Evolutionary conservation across 2,888 invertebrate species (phyloP).

Genomic region (Synergus laeviventris): DNA sequence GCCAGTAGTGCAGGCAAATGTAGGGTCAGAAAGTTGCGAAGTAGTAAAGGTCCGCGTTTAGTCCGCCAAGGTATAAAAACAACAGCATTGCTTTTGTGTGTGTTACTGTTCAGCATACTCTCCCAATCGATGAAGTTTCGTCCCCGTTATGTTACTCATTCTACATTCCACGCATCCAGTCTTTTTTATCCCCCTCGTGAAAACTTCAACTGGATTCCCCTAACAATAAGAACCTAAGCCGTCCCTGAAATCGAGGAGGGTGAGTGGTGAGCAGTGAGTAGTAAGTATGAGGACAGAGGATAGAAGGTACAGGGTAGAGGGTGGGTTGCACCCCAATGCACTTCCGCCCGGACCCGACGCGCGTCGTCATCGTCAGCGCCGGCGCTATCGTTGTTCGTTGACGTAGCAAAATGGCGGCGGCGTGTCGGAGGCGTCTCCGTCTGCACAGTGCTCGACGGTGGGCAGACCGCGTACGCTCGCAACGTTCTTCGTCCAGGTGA

Average conservation of each 20-base stretch:
- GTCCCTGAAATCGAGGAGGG: constrained; percentile 7
- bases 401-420: constrained; percentile 73
- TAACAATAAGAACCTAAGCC: neutral
- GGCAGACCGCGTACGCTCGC: constrained; percentile 72
- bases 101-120: neutral
- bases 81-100: neutral
- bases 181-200: neutral
- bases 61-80: neutral
- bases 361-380: constrained; percentile 61
- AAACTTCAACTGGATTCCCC: neutral
- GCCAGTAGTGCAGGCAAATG: too few relatives aligned
- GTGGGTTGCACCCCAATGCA: constrained; percentile 22
- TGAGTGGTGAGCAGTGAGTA: neutral
- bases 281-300: neutral
- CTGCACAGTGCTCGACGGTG: constrained; percentile 73
- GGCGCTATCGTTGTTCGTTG: constrained; percentile 65
- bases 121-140: neutral
- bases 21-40: too few relatives aligned
- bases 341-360: constrained; percentile 31
- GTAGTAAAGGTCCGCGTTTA: too few relatives aligned
- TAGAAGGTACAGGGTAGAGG: neutral
- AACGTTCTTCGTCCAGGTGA: constrained; percentile 54
- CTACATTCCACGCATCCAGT: neutral
- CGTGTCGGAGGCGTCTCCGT: constrained; percentile 75
- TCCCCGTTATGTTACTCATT: neutral